Conservation (phyloP, 1,140 invertebrate species). For the Panagrolaimus sp. region DNA sequence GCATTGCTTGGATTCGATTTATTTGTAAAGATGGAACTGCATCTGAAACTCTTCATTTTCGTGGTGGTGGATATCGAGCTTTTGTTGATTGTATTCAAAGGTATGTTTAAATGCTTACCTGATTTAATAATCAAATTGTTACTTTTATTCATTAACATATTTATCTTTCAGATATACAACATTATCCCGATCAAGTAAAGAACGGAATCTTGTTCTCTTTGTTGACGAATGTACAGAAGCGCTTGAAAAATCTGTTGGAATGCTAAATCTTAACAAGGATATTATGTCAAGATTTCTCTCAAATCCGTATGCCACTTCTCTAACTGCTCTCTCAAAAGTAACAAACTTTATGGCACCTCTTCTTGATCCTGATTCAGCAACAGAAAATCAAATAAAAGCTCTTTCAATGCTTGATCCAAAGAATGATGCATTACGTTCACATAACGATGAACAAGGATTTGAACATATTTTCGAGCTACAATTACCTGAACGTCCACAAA, state of each 20-base stretch:
- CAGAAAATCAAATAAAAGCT: slow-evolving; percentile 44
- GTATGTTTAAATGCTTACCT: slow-evolving; percentile 23
- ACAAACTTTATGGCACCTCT: slow-evolving; percentile 38
- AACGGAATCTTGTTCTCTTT: slow-evolving; percentile 44
- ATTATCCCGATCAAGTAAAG: slow-evolving; percentile 37
- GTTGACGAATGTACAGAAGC: slow-evolving; percentile 42
- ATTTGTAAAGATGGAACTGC: slow-evolving; percentile 47
- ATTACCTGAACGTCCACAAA: slow-evolving; percentile 38
- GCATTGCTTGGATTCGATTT: slow-evolving; percentile 35
- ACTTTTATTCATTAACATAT: too few relatives aligned
- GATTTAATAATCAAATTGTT: neutral
- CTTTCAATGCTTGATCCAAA: slow-evolving; percentile 28
- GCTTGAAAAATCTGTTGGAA: slow-evolving; percentile 45
- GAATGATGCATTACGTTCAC: slow-evolving; percentile 28
- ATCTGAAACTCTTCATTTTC: slow-evolving; percentile 41
- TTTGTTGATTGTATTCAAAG: slow-evolving; percentile 42
- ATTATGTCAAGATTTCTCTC: slow-evolving; percentile 43
- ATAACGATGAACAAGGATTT: slow-evolving; percentile 44
- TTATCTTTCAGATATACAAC: slow-evolving; percentile 31
- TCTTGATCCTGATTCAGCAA: slow-evolving; percentile 41
- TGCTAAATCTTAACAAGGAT: slow-evolving; percentile 45
- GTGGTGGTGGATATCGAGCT: slow-evolving; percentile 37
- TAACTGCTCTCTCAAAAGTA: slow-evolving; percentile 39
- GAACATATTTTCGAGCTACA: slow-evolving; percentile 47
- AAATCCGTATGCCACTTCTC: slow-evolving; percentile 43